phyloP scores from a whole-genome alignment of 2,113 vertebrate genomes.

The Malaclemys terrapin region DNA sequence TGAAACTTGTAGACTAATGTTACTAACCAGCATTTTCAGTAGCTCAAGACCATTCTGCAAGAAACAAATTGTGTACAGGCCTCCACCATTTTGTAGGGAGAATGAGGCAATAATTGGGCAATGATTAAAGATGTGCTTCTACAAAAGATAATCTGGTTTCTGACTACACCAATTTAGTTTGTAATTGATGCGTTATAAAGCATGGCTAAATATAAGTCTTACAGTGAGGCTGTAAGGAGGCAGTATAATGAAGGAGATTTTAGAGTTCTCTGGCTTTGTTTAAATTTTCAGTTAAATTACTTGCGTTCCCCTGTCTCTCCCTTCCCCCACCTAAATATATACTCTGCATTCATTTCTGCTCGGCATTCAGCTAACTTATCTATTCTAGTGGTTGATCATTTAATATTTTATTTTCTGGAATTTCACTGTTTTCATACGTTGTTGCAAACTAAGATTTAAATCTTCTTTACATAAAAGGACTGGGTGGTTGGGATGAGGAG shows the following conservation, averaged over 20 bases:
- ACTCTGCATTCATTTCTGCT: neutral
- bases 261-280: neutral
- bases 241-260: neutral
- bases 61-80: neutral
- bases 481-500: fast-evolving
- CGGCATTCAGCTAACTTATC: neutral
- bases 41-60: neutral
- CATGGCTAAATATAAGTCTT: neutral
- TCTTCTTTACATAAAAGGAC: fast-evolving
- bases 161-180: neutral
- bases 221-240: neutral
- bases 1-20: neutral
- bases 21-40: neutral
- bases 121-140: neutral
- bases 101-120: neutral
- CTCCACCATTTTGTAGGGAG: neutral
- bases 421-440: neutral
- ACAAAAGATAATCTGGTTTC: neutral
- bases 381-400: neutral
- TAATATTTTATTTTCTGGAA: neutral
- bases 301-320: neutral
- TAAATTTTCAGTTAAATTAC: neutral
- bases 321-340: neutral
- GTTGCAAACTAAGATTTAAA: neutral
- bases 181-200: neutral